Base-by-base conservation (phyloP, 2,113 vertebrate genomes). In the Actenoides hombroni region DNA sequence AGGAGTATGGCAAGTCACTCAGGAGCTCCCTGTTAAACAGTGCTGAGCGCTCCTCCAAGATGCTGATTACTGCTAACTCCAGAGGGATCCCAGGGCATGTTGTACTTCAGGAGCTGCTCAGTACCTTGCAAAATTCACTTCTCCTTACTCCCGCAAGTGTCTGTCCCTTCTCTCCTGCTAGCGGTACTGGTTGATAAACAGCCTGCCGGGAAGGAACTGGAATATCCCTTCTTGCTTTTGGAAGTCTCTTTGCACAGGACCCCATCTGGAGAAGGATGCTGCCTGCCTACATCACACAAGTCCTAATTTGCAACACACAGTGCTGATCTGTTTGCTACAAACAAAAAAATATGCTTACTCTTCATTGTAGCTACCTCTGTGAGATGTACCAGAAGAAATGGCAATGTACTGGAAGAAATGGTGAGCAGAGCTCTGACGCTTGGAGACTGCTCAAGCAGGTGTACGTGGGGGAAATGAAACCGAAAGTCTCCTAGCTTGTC, bases 401-500 rank as follows among this genome's bases (percentile, higher is more conserved):
- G 16, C 39, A 40, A 21, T 5, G 46, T 3, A 7, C 46, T 42
- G 39, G 37, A 40, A 64, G 61, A 28, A 29, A 40, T 40, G 17
- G 16, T 12, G 61, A 88, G 49, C 8, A 2, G 68, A 59, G 53
- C 35, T n/a, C 65, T 35, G 24, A 29, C 16, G 31, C 42, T 44
- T 31, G 29, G 61, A 46, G 69, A 29, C 5, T 17, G 3, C 9
- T 39, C 59, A 11, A 9, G 17, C 5, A 7, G 1, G 4, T 2
- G 8, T 10, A 14, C 14, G 0, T 0, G 5, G 57, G 35, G 6
- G 12, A 46, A 84, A 37, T 5, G n/a, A 51, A 64, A 21, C 31
- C 0, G 0, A 54, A 68, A n/a, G 5, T 12, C 61, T 57, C 65
- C 65, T 14, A 7, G 9, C 5, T 12, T 20, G 14, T 29, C 7